Percentiles rank a stretch among this genome's conserved stretches.
These are phyloP conservation scores for Orthosia cruda DNA, from an alignment of 2,888 invertebrate genomes.

Conservation along the genomic window DNA sequence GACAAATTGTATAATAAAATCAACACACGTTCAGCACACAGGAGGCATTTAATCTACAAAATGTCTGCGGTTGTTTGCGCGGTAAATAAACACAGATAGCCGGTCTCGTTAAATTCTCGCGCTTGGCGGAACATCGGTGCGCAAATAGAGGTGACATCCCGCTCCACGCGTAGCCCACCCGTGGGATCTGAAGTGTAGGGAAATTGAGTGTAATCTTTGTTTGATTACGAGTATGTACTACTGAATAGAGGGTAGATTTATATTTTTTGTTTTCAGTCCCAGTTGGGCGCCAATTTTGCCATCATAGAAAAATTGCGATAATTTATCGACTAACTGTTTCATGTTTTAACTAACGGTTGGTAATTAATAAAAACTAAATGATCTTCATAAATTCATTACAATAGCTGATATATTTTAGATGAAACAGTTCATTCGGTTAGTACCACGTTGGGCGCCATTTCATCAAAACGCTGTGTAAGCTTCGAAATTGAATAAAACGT, in stretches of 20 bases:
- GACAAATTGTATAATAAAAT: conserved; percentile 50
- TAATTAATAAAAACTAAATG: neutral
- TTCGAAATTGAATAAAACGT: conserved; percentile 72
- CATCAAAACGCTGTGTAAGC: conserved; percentile 60
- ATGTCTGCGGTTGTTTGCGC: conserved; percentile 80
- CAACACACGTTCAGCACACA: conserved; percentile 50
- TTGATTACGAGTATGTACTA: conserved; percentile 26
- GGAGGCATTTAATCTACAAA: conserved; percentile 80
- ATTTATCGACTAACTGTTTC: neutral
- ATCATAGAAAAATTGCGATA: neutral
- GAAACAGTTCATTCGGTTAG: conserved; percentile 16
- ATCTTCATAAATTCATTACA: conserved; percentile 19
- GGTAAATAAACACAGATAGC: conserved; percentile 74
- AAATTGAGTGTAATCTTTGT: too few relatives aligned
- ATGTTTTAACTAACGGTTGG: conserved; percentile 1
- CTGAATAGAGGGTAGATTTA: conserved; percentile 22
- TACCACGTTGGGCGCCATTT: conserved; percentile 60
- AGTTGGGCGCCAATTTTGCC: conserved; percentile 74
- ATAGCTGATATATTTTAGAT: conserved; percentile 26
- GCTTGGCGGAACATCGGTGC: conserved; percentile 71
- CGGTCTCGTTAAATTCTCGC: conserved; percentile 85
- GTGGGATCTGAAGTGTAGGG: conserved; percentile 55
- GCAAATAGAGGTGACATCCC: conserved; percentile 72
- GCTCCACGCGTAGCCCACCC: conserved; percentile 57
- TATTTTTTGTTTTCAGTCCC: conserved; percentile 59